These are phyloP conservation scores for Dryobotodes eremita DNA, from an alignment of 2,888 invertebrate species.

Conservation along the genomic window DNA sequence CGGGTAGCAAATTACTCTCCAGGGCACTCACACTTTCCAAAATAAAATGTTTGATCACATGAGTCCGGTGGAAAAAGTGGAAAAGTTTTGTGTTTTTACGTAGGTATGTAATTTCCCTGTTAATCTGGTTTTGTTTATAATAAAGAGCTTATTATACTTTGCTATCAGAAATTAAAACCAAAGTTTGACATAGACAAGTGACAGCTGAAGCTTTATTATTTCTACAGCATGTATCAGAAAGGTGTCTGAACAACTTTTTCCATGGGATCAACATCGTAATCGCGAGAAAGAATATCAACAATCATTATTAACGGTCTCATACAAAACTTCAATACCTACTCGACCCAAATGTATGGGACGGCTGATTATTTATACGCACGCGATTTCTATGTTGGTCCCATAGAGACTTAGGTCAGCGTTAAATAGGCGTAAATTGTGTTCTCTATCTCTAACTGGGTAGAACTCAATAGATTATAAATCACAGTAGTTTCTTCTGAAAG, in stretches of 20 bases:
- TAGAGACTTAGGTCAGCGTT: not conserved
- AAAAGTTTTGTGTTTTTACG: slow-evolving; percentile 28
- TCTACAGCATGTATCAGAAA: not conserved
- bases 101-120: slow-evolving; percentile 21
- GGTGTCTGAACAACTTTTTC: not conserved
- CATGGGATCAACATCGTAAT: not conserved
- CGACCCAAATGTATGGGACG: not conserved
- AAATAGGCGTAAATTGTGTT: not conserved
- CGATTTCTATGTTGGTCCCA: not conserved
- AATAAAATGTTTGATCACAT: slow-evolving; percentile 59
- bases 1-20: slow-evolving; percentile 66
- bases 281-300: not conserved
- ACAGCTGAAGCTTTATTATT: not conserved
- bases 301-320: not conserved
- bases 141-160: slow-evolving; percentile 2
- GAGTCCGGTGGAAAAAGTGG: slow-evolving; percentile 39
- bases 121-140: slow-evolving; percentile 12
- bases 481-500: not conserved
- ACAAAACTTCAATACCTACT: not conserved
- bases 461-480: not conserved
- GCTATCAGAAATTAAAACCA: not conserved
- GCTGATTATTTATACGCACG: not conserved
- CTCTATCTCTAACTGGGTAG: not conserved
- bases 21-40: slow-evolving; percentile 47
- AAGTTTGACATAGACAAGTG: not conserved